phyloP scores from a whole-genome alignment of 1,140 invertebrate genomes.

The Hyphantria cunea region DNA sequence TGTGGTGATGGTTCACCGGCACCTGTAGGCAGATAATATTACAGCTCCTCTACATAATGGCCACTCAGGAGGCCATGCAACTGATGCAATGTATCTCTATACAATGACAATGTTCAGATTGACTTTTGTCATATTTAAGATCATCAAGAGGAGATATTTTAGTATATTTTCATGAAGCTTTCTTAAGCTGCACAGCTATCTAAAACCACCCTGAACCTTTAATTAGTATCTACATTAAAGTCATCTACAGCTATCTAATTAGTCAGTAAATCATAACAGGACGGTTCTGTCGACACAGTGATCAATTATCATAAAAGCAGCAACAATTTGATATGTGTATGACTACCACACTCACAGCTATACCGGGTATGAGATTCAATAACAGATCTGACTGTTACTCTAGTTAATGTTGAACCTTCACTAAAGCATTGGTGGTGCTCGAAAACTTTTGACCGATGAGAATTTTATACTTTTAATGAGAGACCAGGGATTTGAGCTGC shows the following conservation, averaged over 20 bases:
- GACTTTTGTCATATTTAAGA: no score
- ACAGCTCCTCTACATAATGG: no score
- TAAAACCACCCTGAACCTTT: constrained; percentile 26
- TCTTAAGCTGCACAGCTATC: constrained; percentile 3
- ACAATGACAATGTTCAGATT: no score
- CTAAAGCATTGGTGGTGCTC: no score
- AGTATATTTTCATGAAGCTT: no score
- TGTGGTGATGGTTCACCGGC: no score
- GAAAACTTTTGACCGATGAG: no score
- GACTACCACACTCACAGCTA: constrained; percentile 38
- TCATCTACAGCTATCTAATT: constrained; percentile 33
- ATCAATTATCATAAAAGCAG: constrained; percentile 46
- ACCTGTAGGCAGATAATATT: no score
- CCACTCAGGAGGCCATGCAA: no score
- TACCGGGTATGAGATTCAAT: constrained; percentile 3
- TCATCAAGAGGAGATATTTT: no score
- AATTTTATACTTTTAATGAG: constrained; percentile 5
- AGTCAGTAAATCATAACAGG: constrained; percentile 63
- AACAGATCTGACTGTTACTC: neutral
- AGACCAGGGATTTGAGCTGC: constrained; percentile 40
- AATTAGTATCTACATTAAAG: constrained; percentile 22
- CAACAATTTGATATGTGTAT: constrained; percentile 68
- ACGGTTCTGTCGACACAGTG: constrained; percentile 64
- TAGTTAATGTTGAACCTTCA: neutral
- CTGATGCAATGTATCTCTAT: no score